Evolutionary conservation across 2,113 vertebrate species (phyloP), one percentile per base, ranked within the genome.

Genomic region (Hippocampus abdominalis): DNA sequence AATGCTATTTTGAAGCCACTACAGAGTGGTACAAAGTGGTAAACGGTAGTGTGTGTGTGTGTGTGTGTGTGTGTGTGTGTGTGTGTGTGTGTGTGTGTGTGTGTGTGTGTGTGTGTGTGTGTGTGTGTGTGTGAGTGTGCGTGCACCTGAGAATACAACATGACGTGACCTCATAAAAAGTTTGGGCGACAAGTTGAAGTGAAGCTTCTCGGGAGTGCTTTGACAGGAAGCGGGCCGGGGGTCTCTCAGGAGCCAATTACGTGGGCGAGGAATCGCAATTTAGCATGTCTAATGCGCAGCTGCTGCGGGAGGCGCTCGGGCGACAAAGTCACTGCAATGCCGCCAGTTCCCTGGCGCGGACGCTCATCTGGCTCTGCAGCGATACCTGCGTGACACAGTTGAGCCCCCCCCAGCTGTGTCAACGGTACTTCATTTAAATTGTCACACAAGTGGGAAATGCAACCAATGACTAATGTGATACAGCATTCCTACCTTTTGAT

Each of bases 201-300:
- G 73, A 23, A 71, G 62, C 44, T 64, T 72, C 78, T 76, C 72
- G 39, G 66, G 53, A 46, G 66, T 27, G 76, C 10, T 66, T 70
- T 53, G 65, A 82, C 75, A 77, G 85, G 86, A 86, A 87, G 68
- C 49, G 59, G 42, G 13, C 27, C 57, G 57, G 57, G 57, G 75
- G 83, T 87, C 88, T 81, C 81, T 75, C 72, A 64, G 84, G 76
- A 82, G 84, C 81, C 86, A 87, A 87, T 88, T 88, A 89, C 10
- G 74, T 72, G 73, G 78, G 77, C 61, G 76, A 80, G 70, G 84
- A 84, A 84, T 84, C 81, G 81, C 77, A 70, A 76, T 88, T 89
- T 88, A 85, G 87, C 68, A 60, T 84, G 79, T 88, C 87, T 83
- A 89, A 87, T 64, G 71, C 82, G 77, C 81, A 87, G 85, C 80